A percentile compares a stretch with the other conserved stretches of the same genome.
Conservation (phyloP, 2,113 vertebrate species). For the Neogobius melanostomus region DNA sequence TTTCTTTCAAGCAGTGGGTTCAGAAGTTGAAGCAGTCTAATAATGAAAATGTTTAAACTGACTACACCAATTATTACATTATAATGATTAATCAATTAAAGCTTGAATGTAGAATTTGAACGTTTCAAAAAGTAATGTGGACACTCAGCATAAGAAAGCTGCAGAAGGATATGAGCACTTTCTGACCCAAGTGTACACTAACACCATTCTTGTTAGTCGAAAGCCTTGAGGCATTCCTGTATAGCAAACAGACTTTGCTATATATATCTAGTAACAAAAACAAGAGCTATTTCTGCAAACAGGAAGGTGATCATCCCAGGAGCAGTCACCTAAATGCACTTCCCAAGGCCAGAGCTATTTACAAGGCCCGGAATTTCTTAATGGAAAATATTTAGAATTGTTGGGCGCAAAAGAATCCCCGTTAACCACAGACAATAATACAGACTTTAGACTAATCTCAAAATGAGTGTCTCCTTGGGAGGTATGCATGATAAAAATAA, state of each 20-base stretch:
- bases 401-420: conserved; percentile 48
- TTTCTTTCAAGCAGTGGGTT: neutral
- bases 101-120: too few relatives aligned
- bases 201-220: conserved; percentile 5
- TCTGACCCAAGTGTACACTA: neutral
- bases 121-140: too few relatives aligned
- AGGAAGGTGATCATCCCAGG: conserved; percentile 56
- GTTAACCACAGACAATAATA: conserved; percentile 72
- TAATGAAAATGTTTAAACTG: too few relatives aligned
- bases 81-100: too few relatives aligned
- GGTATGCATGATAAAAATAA: conserved; percentile 13
- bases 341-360: conserved; percentile 68
- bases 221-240: conserved; percentile 37
- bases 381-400: conserved; percentile 74
- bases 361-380: conserved; percentile 74
- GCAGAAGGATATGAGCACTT: too few relatives aligned
- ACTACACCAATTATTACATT: too few relatives aligned
- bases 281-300: conserved; percentile 53
- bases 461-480: conserved; percentile 29
- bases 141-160: too few relatives aligned
- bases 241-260: conserved; percentile 31
- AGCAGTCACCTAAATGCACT: conserved; percentile 45
- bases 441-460: conserved; percentile 46
- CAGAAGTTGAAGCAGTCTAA: too few relatives aligned
- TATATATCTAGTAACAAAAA: conserved; percentile 42